phyloP scores from a whole-genome alignment of 2,797 vertebrate genomes.

The Danio albolineatus region DNA sequence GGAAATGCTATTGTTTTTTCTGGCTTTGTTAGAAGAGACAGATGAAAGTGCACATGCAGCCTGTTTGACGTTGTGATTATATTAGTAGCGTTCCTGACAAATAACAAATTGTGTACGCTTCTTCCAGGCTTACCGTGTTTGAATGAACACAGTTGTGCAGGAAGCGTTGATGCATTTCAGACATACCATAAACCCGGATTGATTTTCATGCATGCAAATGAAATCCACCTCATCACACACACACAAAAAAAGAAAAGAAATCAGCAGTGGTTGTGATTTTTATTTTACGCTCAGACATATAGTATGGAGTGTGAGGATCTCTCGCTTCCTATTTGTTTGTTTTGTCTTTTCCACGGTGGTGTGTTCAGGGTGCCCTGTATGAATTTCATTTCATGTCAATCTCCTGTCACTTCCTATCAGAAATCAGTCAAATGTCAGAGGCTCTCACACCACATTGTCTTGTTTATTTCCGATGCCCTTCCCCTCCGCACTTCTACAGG shows the following conservation, averaged over 20 bases:
- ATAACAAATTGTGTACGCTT: slow-evolving; percentile 27
- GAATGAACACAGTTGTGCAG: slow-evolving; percentile 43
- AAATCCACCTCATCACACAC: slow-evolving; percentile 50
- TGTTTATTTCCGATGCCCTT: slow-evolving; percentile 86
- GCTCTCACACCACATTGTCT: slow-evolving; percentile 75
- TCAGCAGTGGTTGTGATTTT: slow-evolving; percentile 44
- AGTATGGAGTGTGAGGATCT: slow-evolving; percentile 49
- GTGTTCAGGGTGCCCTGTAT: slow-evolving; percentile 81
- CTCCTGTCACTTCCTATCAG: slow-evolving; percentile 86
- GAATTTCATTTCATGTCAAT: slow-evolving; percentile 86
- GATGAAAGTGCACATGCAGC: neutral
- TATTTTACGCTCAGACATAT: slow-evolving; percentile 39
- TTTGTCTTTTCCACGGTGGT: slow-evolving; percentile 71
- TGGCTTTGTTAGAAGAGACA: neutral
- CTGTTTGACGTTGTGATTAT: slow-evolving; percentile 13
- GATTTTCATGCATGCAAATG: slow-evolving; percentile 61
- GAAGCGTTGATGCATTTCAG: slow-evolving; percentile 55
- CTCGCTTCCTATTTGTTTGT: slow-evolving; percentile 67
- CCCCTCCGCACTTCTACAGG: slow-evolving; percentile 82
- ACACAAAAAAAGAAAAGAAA: slow-evolving; percentile 3
- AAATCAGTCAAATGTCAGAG: slow-evolving; percentile 83
- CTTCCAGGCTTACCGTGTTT: slow-evolving; percentile 26
- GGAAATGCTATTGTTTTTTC: neutral
- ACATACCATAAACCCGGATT: slow-evolving; percentile 56
- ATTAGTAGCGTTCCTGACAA: slow-evolving; percentile 1